A percentile compares a stretch with the other conserved stretches of the same genome.
Conservation (phyloP, 2,888 invertebrate species). For the Polymixis lichenea region DNA sequence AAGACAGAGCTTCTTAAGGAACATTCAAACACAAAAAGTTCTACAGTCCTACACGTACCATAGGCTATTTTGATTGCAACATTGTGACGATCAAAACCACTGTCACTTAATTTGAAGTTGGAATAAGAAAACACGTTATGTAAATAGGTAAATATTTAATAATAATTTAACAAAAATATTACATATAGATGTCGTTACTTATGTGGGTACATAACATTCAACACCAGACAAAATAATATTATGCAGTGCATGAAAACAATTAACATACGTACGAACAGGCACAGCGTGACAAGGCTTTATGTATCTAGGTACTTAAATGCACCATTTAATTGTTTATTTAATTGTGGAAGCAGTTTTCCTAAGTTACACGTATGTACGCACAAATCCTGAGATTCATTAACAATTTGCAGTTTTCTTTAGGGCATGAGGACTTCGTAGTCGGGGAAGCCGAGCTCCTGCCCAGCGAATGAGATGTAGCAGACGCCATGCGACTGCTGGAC, state of each 20-base stretch:
- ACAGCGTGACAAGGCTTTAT: slow-evolving; percentile 62
- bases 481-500: slow-evolving; percentile 95
- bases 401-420: slow-evolving; percentile 67
- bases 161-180: slow-evolving; percentile 71
- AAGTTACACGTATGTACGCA: slow-evolving; percentile 47
- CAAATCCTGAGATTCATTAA: slow-evolving; percentile 60
- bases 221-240: slow-evolving; percentile 66
- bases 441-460: slow-evolving; percentile 94
- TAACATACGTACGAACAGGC: slow-evolving; percentile 66
- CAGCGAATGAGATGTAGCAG: slow-evolving; percentile 96
- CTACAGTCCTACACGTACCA: not conserved
- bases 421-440: slow-evolving; percentile 94
- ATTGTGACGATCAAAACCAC: not conserved
- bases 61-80: not conserved
- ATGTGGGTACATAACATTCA: slow-evolving; percentile 49
- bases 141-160: slow-evolving; percentile 65
- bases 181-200: slow-evolving; percentile 51
- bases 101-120: not conserved
- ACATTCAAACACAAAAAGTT: not conserved
- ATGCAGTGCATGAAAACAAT: slow-evolving; percentile 73
- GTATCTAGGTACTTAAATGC: slow-evolving; percentile 50
- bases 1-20: no score
- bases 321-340: slow-evolving; percentile 49
- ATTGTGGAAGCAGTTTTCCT: slow-evolving; percentile 61
- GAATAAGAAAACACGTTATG: slow-evolving; percentile 18